These are phyloP conservation scores for Stegophylla sp. DNA, from an alignment of 2,888 invertebrate species.

Conservation along the genomic window DNA sequence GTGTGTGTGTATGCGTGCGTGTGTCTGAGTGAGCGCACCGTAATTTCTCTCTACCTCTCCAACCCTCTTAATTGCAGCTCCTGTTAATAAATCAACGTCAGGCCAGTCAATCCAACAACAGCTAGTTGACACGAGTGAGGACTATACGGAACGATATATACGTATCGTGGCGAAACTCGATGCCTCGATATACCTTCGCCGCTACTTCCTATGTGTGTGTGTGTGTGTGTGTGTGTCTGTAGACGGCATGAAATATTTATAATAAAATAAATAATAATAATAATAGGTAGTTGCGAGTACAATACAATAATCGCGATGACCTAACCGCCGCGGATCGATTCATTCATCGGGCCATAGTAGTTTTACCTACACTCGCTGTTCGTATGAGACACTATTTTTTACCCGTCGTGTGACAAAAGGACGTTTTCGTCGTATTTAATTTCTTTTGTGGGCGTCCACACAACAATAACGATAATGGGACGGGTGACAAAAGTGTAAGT, in stretches of 20 bases:
- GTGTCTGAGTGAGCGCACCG: no score
- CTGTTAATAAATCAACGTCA: constrained; percentile 56
- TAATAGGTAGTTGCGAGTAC: constrained; percentile 25
- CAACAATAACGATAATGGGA: constrained; percentile 5
- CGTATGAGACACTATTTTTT: not conserved
- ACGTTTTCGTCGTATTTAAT: constrained; percentile 10
- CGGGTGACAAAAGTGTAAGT: constrained; percentile 5
- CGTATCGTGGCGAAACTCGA: not conserved
- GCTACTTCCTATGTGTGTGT: not conserved
- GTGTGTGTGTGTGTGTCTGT: no score
- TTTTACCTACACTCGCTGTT: no score
- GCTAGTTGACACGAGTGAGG: constrained; percentile 46
- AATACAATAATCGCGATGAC: constrained; percentile 22
- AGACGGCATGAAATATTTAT: constrained; percentile 45
- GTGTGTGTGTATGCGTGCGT: not conserved
- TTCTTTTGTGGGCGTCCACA: constrained; percentile 37
- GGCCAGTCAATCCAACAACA: constrained; percentile 40
- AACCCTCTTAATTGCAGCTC: constrained; percentile 49
- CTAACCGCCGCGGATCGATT: constrained; percentile 31
- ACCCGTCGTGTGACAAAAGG: constrained; percentile 41
- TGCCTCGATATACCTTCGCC: not conserved
- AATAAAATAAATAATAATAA: constrained; percentile 20
- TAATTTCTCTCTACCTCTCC: constrained; percentile 30
- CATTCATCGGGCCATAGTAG: constrained; percentile 17
- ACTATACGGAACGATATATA: constrained; percentile 23